phyloP scores from a whole-genome alignment of 2,797 vertebrate species.

The Rhinogobio ventralis region DNA sequence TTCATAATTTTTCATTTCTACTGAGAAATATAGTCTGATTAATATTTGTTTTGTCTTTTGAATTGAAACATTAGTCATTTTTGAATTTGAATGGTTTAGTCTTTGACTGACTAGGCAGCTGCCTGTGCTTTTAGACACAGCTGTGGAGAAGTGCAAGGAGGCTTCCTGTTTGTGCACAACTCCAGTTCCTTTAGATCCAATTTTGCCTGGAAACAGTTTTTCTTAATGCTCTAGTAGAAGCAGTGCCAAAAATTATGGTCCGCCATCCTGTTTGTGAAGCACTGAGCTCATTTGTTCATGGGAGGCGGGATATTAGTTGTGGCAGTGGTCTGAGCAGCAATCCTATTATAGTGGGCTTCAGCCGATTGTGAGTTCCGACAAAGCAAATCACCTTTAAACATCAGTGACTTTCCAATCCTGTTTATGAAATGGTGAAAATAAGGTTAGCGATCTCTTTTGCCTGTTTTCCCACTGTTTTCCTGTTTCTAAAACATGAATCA shows the following conservation, averaged over 20 bases:
- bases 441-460: not conserved
- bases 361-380: constrained; percentile 69
- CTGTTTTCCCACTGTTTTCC: not conserved
- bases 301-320: constrained; percentile 54
- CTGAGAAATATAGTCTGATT: not conserved
- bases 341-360: constrained; percentile 67
- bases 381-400: constrained; percentile 54
- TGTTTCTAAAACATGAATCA: not conserved
- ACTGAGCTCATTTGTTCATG: constrained; percentile 55
- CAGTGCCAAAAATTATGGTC: constrained; percentile 63
- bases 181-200: constrained; percentile 57
- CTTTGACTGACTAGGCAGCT: not conserved
- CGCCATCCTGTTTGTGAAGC: constrained; percentile 71
- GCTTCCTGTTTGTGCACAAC: constrained; percentile 64
- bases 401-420: constrained; percentile 41
- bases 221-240: constrained; percentile 62
- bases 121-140: constrained; percentile 22
- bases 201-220: constrained; percentile 57
- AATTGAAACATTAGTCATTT: not conserved
- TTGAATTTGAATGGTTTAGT: not conserved
- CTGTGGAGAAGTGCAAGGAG: constrained; percentile 7
- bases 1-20: not conserved
- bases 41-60: not conserved
- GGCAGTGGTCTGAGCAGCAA: constrained; percentile 64
- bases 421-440: constrained; percentile 4